phyloP scores from a whole-genome alignment of 2,113 vertebrate genomes.

The Psammodynastes pulverulentus region DNA sequence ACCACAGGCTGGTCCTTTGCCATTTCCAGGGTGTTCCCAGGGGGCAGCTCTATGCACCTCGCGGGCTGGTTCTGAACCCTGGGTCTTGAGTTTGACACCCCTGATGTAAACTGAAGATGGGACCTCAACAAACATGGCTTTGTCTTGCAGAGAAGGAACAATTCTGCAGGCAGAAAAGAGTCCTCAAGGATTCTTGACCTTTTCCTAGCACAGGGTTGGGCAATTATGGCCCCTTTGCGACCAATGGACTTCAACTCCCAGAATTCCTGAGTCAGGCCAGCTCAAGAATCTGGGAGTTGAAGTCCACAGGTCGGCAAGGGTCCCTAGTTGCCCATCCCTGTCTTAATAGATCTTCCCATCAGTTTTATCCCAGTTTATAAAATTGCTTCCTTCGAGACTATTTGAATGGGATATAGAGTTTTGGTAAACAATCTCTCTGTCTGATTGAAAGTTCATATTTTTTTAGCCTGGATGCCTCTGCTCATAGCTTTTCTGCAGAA shows the following conservation, averaged over 20 bases:
- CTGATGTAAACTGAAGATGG: too few species aligned
- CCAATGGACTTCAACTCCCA: not conserved
- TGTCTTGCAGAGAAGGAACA: not conserved
- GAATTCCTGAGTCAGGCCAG: not conserved
- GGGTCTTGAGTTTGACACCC: too few species aligned
- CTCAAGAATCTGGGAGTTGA: not conserved
- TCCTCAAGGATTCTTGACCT: not conserved
- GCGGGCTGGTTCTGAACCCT: too few species aligned
- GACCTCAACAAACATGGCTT: not conserved
- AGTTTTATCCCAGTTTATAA: not conserved
- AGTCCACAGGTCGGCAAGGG: not conserved
- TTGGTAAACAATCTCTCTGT: not conserved
- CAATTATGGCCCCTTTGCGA: not conserved
- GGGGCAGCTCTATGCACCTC: too few species aligned
- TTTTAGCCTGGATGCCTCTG: accelerated
- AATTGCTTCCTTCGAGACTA: not conserved
- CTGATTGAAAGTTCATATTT: not conserved
- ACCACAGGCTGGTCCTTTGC: too few species aligned
- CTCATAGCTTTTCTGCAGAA: not conserved
- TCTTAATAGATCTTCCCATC: not conserved
- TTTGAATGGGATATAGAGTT: not conserved
- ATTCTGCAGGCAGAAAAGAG: not conserved
- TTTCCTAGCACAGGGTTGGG: not conserved
- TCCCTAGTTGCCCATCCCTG: not conserved
- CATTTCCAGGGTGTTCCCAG: too few species aligned